These are phyloP conservation scores for Halocaridina rubra DNA, from an alignment of 2,888 invertebrate genomes.

Conservation along the genomic window DNA sequence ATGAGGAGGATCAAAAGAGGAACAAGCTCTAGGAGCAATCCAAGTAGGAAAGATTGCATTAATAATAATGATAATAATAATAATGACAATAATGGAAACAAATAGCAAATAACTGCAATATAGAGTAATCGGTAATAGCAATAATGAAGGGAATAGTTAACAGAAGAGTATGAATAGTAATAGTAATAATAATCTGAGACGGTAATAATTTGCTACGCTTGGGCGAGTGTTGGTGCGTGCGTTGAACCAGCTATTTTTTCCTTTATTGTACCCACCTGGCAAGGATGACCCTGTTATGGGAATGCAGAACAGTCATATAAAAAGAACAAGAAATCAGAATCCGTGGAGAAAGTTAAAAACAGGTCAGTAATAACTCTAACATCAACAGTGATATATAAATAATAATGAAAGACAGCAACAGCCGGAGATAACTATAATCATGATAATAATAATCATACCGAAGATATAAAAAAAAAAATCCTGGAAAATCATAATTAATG, in stretches of 20 bases:
- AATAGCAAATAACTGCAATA: background rate
- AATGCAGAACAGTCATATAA: constrained; percentile 32
- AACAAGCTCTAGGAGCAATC: too few relatives aligned
- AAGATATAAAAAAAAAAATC: background rate
- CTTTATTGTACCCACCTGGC: constrained; percentile 18
- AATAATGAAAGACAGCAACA: background rate
- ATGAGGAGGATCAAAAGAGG: too few relatives aligned
- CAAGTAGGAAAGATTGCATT: too few relatives aligned
- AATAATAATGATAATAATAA: too few relatives aligned
- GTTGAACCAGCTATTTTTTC: background rate
- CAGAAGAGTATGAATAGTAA: background rate
- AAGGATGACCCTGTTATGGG: constrained; percentile 29
- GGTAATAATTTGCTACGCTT: background rate
- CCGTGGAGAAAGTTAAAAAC: background rate
- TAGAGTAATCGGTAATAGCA: background rate
- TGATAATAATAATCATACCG: background rate
- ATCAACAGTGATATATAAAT: background rate
- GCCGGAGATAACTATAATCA: background rate
- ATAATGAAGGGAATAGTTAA: background rate
- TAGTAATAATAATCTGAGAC: background rate
- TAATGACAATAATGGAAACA: too few relatives aligned
- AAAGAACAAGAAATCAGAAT: constrained; percentile 5
- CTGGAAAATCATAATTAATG: background rate
- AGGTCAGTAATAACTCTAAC: background rate
- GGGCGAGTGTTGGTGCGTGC: background rate